phyloP scores from a whole-genome alignment of 2,888 invertebrate species.

The Dastarcus helophoroides region DNA sequence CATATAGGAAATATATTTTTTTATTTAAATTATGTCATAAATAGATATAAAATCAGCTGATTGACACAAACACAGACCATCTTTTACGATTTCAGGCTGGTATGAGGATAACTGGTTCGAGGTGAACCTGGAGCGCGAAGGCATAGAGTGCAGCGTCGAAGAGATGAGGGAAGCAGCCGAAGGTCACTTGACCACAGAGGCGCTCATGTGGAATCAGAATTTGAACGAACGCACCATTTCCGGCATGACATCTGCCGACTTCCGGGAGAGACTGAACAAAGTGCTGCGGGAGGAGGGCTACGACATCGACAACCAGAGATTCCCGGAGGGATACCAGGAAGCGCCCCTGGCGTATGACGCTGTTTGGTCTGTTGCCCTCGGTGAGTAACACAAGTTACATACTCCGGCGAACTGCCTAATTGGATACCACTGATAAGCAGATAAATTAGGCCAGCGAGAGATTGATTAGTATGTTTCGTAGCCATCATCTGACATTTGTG shows the following conservation, averaged over 20 bases:
- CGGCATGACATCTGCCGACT: conserved; percentile 89
- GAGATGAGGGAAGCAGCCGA: conserved; percentile 92
- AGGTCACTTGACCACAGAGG: conserved; percentile 97
- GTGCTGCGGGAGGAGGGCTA: conserved; percentile 69
- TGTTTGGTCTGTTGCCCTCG: conserved; percentile 96
- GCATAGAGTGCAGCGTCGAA: conserved; percentile 83
- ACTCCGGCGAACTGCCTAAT: too few relatives aligned
- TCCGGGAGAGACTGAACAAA: conserved; percentile 73
- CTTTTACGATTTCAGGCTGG: conserved; percentile 54
- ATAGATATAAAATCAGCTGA: too few relatives aligned
- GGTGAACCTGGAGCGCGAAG: conserved; percentile 71
- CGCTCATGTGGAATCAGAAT: conserved; percentile 97
- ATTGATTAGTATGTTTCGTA: too few relatives aligned
- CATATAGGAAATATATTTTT: too few relatives aligned
- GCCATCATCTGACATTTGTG: too few relatives aligned
- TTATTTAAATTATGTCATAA: too few relatives aligned
- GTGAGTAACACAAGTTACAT: conserved; percentile 44
- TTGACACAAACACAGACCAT: background rate
- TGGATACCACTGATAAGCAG: too few relatives aligned
- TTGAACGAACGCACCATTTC: conserved; percentile 82
- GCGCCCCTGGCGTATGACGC: conserved; percentile 98
- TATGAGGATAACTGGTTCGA: conserved; percentile 99
- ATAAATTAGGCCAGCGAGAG: too few relatives aligned
- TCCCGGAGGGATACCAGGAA: conserved; percentile 92
- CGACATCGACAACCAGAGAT: conserved; percentile 76